Conservation (phyloP, 2,113 vertebrate species). For the Muntiacus reevesi region DNA sequence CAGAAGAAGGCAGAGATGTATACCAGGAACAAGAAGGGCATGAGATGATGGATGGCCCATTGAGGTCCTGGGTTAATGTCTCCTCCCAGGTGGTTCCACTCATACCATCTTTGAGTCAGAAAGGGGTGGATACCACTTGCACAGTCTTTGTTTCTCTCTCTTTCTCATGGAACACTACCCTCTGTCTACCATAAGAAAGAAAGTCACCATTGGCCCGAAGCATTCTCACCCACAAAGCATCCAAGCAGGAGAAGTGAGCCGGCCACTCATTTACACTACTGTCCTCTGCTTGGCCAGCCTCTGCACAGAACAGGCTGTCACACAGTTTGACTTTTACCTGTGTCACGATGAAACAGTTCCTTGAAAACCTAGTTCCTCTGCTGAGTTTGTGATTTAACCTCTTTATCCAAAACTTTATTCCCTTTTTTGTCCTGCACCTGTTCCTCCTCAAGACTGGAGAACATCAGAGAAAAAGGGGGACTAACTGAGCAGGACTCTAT, state of each 20-base stretch:
- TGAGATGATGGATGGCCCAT: not conserved
- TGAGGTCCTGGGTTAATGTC: no score
- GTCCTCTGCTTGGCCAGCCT: not conserved
- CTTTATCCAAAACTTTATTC: not conserved
- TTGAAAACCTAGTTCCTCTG: not conserved
- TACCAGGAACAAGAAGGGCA: not conserved
- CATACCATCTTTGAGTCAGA: not conserved
- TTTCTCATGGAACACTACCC: not conserved
- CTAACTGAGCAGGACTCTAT: not conserved
- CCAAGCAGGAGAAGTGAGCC: not conserved
- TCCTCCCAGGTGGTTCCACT: not conserved
- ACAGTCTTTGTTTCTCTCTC: not conserved
- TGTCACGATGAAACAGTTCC: not conserved
- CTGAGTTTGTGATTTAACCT: not conserved
- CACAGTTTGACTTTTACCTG: not conserved
- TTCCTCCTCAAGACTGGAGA: not conserved
- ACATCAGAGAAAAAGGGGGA: not conserved
- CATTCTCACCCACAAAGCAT: not conserved
- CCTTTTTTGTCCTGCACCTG: not conserved
- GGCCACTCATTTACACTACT: not conserved
- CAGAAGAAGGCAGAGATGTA: not conserved
- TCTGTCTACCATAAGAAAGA: not conserved
- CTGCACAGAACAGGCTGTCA: not conserved
- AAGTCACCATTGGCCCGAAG: accelerated
- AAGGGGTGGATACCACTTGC: not conserved